Conservation (phyloP, 1,140 invertebrate species). For the Drosophila malerkotliana region DNA sequence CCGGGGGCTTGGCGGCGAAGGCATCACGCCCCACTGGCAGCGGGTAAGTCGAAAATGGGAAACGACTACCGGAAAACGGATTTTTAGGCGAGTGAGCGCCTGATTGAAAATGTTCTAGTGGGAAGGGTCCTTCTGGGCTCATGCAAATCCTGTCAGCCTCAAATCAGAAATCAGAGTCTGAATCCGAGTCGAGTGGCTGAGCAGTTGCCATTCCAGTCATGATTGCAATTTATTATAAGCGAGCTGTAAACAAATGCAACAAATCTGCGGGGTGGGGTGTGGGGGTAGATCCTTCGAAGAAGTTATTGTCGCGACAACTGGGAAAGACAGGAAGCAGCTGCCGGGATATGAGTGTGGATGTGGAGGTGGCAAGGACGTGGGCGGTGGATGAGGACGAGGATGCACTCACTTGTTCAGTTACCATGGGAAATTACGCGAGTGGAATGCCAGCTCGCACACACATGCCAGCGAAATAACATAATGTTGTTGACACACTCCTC, state of each 20-base stretch:
- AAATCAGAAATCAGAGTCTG: slow-evolving; percentile 26
- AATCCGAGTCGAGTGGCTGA: background rate
- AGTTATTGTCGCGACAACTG: slow-evolving; percentile 65
- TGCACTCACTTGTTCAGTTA: slow-evolving; percentile 68
- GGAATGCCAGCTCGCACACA: slow-evolving; percentile 50
- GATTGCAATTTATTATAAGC: slow-evolving; percentile 65
- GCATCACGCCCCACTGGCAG: slow-evolving; percentile 23
- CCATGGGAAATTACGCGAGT: slow-evolving; percentile 80
- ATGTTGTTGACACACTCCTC: slow-evolving; percentile 70
- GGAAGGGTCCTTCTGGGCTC: slow-evolving; percentile 10
- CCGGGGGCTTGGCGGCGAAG: slow-evolving; percentile 17
- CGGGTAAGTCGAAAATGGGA: slow-evolving; percentile 38
- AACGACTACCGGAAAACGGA: slow-evolving; percentile 77
- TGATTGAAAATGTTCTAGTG: slow-evolving; percentile 61
- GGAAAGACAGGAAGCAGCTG: slow-evolving; percentile 44
- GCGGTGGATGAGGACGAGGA: background rate
- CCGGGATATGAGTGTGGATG: background rate
- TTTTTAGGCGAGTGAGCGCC: slow-evolving; percentile 62
- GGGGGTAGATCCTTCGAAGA: slow-evolving; percentile 27
- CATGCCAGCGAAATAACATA: slow-evolving; percentile 55
- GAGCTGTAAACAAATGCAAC: slow-evolving; percentile 55
- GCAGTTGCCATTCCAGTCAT: slow-evolving; percentile 68
- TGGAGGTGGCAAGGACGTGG: slow-evolving; percentile 6
- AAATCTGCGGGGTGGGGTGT: background rate
- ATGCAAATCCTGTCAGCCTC: slow-evolving; percentile 49